These are phyloP conservation scores for Megalonaias nervosa DNA, from an alignment of 1,140 invertebrate species.

Conservation along the genomic window DNA sequence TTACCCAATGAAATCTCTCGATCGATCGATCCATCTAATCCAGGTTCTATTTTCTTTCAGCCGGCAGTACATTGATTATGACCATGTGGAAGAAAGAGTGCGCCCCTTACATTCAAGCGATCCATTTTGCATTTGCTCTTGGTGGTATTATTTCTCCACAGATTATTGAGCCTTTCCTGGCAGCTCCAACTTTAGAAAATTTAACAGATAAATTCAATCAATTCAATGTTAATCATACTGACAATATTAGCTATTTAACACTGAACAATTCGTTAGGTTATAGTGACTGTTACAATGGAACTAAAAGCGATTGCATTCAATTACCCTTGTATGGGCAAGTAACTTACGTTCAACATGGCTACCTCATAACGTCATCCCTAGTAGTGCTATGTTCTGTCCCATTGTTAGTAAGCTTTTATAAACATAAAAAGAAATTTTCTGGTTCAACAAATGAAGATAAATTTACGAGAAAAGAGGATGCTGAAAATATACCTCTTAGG, in stretches of 20 bases:
- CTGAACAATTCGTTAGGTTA: not conserved
- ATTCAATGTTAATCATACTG: no score
- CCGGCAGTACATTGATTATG: constrained; percentile 52
- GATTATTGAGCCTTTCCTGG: constrained; percentile 50
- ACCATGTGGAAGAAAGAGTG: constrained; percentile 43
- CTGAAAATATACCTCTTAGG: constrained; percentile 19
- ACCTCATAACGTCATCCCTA: constrained; percentile 36
- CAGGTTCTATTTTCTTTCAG: constrained; percentile 36
- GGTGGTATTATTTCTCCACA: constrained; percentile 52
- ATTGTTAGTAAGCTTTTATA: constrained; percentile 34
- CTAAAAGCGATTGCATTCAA: not conserved
- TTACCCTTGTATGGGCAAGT: not conserved
- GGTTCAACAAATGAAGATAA: not conserved
- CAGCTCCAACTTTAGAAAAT: not conserved
- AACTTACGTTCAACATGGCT: constrained; percentile 2
- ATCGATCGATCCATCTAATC: not conserved
- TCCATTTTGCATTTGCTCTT: constrained; percentile 52
- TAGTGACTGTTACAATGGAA: not conserved
- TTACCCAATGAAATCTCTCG: no score
- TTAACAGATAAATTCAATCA: no score
- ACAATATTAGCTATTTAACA: not conserved
- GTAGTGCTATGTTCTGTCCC: constrained; percentile 29
- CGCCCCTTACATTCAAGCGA: constrained; percentile 44
- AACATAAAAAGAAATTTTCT: not conserved
- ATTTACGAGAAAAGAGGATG: not conserved